These are phyloP conservation scores for Plagiodera versicolora DNA, from an alignment of 2,888 invertebrate genomes.

Conservation along the genomic window DNA sequence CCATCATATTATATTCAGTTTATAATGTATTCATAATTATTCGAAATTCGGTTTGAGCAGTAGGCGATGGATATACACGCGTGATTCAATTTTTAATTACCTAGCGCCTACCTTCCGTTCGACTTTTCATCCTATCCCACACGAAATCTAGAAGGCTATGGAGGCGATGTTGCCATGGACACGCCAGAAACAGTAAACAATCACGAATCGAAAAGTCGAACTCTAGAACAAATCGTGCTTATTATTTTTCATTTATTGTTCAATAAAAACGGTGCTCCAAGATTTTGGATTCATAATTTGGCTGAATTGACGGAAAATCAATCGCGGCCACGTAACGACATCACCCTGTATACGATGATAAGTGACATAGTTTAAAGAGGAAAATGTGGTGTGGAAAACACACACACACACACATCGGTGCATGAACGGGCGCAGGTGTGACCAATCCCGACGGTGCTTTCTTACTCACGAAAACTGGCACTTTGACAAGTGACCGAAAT, in stretches of 20 bases:
- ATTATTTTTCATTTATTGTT: no score
- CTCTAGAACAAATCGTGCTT: no score
- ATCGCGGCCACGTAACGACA: neutral
- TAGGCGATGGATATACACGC: conserved; percentile 19
- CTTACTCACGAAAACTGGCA: conserved; percentile 32
- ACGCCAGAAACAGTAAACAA: no score
- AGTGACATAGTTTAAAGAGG: neutral
- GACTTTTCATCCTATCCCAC: conserved; percentile 10
- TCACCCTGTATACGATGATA: neutral
- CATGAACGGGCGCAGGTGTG: conserved; percentile 25
- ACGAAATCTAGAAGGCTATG: neutral
- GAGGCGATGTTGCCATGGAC: neutral
- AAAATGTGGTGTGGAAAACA: neutral
- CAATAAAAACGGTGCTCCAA: no score
- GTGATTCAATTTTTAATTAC: conserved; percentile 25
- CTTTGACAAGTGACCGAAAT: conserved; percentile 20
- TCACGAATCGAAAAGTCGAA: no score
- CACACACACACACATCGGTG: conserved; percentile 7
- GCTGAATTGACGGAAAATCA: no score
- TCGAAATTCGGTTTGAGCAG: conserved; percentile 21
- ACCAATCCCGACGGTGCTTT: conserved; percentile 18
- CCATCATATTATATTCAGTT: neutral
- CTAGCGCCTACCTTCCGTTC: conserved; percentile 23
- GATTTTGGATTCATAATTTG: no score
- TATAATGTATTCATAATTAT: conserved; percentile 22